Conservation (phyloP, 2,888 invertebrate genomes). For the Steinernema hermaphroditum region DNA sequence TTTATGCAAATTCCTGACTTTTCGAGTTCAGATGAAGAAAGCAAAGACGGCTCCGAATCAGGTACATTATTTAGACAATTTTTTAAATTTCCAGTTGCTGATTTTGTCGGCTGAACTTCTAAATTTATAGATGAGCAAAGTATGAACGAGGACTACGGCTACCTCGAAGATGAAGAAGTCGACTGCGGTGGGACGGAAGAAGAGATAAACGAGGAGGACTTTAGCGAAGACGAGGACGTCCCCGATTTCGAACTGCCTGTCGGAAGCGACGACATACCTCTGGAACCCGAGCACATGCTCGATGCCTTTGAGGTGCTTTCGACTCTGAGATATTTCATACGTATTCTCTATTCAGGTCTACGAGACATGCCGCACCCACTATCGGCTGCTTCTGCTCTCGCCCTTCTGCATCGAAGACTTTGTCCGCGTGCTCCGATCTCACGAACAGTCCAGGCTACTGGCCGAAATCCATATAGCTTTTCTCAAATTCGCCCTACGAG, state of each 20-base stretch:
- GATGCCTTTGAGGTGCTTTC: constrained; percentile 44
- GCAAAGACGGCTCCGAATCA: neutral
- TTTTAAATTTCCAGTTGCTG: too few relatives aligned
- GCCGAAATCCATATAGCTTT: constrained; percentile 92
- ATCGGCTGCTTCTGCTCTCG: constrained; percentile 81
- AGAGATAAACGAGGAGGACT: neutral
- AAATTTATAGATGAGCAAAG: neutral
- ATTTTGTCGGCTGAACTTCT: too few relatives aligned
- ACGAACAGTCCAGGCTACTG: constrained; percentile 81
- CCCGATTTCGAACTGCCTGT: constrained; percentile 45
- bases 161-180: constrained; percentile 25
- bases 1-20: neutral
- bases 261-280: constrained; percentile 45
- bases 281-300: constrained; percentile 40
- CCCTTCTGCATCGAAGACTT: constrained; percentile 94
- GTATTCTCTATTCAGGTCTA: constrained; percentile 74
- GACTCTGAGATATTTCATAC: neutral
- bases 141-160: neutral
- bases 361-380: constrained; percentile 90
- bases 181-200: neutral
- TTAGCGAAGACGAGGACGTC: constrained; percentile 22
- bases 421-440: constrained; percentile 86
- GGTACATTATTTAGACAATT: too few relatives aligned
- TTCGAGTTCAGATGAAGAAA: constrained; percentile 9
- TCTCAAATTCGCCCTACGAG: constrained; percentile 81